Evolutionary conservation across 2,888 invertebrate genomes (phyloP).

Genomic region (Troides helena): DNA sequence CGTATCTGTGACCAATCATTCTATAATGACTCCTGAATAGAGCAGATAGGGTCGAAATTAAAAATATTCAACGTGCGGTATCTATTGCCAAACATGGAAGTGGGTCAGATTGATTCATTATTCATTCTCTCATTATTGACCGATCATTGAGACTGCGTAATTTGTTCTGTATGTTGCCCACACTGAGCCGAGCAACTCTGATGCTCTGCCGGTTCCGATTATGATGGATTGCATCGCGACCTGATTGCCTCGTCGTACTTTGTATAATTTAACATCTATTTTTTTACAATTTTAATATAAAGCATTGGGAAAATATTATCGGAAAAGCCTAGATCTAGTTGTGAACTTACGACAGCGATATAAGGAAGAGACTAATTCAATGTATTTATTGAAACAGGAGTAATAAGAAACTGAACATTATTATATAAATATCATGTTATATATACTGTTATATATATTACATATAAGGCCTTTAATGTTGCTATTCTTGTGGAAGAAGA

Average conservation of each 20-base stretch:
- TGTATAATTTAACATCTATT: neutral
- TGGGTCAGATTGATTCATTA: slow-evolving; percentile 38
- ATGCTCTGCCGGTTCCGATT: neutral
- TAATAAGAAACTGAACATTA: no score
- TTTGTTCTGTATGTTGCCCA: slow-evolving; percentile 19
- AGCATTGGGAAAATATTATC: no score
- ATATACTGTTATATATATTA: no score
- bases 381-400: no score
- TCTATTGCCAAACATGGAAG: slow-evolving; percentile 31
- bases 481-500: no score
- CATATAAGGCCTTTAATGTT: no score
- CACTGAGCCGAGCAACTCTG: slow-evolving; percentile 2
- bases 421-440: no score
- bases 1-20: neutral
- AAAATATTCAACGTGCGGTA: slow-evolving; percentile 4
- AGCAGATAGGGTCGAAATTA: slow-evolving; percentile 21
- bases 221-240: slow-evolving; percentile 5
- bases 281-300: neutral
- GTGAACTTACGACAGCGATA: neutral
- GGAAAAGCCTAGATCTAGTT: neutral
- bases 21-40: slow-evolving; percentile 14
- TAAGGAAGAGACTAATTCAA: no score
- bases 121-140: slow-evolving; percentile 37
- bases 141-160: slow-evolving; percentile 30
- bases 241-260: neutral